phyloP scores from a whole-genome alignment of 2,797 vertebrate species.

The Silurus lanzhouensis region DNA sequence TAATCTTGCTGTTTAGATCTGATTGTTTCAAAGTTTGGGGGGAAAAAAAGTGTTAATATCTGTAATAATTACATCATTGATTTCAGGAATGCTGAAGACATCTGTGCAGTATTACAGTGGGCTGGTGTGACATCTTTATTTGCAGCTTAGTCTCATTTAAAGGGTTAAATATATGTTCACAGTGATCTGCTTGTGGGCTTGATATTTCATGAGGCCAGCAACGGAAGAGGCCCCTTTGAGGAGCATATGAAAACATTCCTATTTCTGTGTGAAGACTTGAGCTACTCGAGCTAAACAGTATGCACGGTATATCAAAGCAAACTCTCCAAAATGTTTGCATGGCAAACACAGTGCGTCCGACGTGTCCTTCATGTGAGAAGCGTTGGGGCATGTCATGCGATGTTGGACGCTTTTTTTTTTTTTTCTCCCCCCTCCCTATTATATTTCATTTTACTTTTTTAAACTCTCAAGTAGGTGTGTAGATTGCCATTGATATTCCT shows the following conservation, averaged over 20 bases:
- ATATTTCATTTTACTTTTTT: not conserved
- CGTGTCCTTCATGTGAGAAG: not conserved
- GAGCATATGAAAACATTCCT: slow-evolving; percentile 41
- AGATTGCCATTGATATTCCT: not conserved
- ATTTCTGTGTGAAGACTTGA: slow-evolving; percentile 31
- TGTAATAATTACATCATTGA: not conserved
- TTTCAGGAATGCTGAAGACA: not conserved
- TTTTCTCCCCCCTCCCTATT: too few relatives aligned
- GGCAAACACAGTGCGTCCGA: slow-evolving; percentile 23
- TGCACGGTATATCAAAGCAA: slow-evolving; percentile 16
- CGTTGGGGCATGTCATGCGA: slow-evolving; percentile 16
- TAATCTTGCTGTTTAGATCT: not conserved
- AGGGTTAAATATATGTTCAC: slow-evolving; percentile 37
- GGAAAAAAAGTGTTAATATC: too few relatives aligned
- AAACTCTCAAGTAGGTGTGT: not conserved
- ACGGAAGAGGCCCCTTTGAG: slow-evolving; percentile 68
- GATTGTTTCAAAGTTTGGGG: not conserved
- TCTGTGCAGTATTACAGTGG: too few relatives aligned
- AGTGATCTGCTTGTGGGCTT: slow-evolving; percentile 51
- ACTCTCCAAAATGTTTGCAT: slow-evolving; percentile 40
- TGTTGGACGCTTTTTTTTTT: not conserved
- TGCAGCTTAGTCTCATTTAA: slow-evolving; percentile 27
- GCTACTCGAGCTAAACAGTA: slow-evolving; percentile 1
- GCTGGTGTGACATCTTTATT: slow-evolving; percentile 18
- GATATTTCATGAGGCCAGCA: slow-evolving; percentile 62